Conservation (phyloP, 2,797 vertebrate species). For the Xenops minutus region DNA sequence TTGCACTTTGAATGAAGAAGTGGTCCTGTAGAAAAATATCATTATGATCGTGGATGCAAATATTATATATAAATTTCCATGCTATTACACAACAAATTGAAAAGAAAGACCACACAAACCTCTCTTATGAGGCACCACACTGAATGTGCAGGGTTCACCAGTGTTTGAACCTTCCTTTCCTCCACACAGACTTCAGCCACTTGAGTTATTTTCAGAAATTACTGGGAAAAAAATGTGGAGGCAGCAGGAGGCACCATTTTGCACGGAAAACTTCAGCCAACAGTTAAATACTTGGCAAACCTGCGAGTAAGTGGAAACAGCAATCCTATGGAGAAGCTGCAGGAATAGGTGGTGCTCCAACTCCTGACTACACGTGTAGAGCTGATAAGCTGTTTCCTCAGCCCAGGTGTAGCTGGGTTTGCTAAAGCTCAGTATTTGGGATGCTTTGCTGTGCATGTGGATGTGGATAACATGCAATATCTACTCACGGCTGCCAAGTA, state of each 20-base stretch:
- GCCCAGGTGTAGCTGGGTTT: constrained; percentile 1
- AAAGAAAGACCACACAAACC: neutral
- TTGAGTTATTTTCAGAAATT: constrained; percentile 16
- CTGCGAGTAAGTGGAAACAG: neutral
- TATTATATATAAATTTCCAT: neutral
- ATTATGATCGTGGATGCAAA: neutral
- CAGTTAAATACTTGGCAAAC: constrained; percentile 36
- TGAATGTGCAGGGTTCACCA: neutral
- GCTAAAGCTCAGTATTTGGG: neutral
- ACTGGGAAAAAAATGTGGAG: neutral
- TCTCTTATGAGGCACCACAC: neutral
- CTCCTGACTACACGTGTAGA: neutral
- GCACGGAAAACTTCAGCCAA: constrained; percentile 21
- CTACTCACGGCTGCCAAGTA: constrained; percentile 2
- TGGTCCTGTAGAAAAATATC: constrained; percentile 25
- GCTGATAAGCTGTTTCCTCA: constrained; percentile 1
- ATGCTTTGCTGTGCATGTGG: neutral
- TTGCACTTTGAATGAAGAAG: neutral
- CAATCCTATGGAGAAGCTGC: constrained; percentile 25
- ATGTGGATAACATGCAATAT: neutral
- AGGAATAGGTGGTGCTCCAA: constrained; percentile 15
- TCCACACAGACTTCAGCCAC: neutral
- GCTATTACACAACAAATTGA: neutral
- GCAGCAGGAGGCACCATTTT: constrained; percentile 18
- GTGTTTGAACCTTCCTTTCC: constrained; percentile 13